phyloP scores from a whole-genome alignment of 2,888 invertebrate genomes.

The Drosophila setosimentum region DNA sequence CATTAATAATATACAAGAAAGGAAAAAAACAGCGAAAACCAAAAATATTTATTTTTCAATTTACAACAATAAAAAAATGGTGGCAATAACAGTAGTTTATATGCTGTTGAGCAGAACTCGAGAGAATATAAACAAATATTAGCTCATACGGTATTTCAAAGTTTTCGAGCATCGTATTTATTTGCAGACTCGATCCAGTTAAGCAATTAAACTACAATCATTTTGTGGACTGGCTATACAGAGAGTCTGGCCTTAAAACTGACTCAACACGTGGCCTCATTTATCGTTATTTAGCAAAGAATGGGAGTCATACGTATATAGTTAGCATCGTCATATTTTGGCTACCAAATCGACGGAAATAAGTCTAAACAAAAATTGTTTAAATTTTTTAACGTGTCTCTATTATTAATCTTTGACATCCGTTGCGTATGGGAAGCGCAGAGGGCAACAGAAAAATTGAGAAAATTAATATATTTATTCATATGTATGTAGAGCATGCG shows the following conservation, averaged over 20 bases:
- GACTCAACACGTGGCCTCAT: neutral
- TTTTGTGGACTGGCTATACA: neutral
- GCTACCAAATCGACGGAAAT: neutral
- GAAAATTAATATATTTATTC: neutral
- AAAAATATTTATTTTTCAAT: conserved; percentile 32
- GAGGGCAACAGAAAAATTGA: neutral
- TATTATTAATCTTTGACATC: neutral
- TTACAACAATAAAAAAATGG: neutral
- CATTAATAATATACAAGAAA: conserved; percentile 45
- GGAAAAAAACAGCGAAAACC: conserved; percentile 8
- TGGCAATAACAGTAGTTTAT: neutral
- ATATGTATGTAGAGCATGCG: neutral
- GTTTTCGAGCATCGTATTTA: neutral
- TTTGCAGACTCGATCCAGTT: neutral
- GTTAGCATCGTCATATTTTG: neutral
- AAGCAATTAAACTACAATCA: neutral
- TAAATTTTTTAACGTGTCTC: neutral
- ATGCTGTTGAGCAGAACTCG: conserved; percentile 15
- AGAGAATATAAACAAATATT: conserved; percentile 49
- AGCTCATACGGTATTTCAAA: conserved; percentile 30
- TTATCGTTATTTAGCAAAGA: neutral
- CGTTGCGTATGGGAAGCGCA: neutral
- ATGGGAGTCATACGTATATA: neutral
- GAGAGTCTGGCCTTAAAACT: neutral
- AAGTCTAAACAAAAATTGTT: neutral